phyloP scores from a whole-genome alignment of 1,140 invertebrate species.

The Pygmarrhopalites habei region DNA sequence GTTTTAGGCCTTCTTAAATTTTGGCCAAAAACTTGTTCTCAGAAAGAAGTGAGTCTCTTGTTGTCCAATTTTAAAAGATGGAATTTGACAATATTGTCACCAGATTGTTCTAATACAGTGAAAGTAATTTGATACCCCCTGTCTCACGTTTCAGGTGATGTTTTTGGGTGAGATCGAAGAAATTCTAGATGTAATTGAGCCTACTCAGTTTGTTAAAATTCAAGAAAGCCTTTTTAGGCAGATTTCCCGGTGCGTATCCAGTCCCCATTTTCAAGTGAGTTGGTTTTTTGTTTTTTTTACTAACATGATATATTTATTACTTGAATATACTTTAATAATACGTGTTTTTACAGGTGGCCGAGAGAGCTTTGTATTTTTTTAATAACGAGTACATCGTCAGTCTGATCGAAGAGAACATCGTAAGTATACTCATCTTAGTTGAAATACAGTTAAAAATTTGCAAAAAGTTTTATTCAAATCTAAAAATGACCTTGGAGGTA shows the following conservation, averaged over 20 bases:
- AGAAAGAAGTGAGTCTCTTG: slow-evolving; percentile 69
- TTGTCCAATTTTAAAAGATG: too few relatives aligned
- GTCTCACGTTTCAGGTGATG: slow-evolving; percentile 64
- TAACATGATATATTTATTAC: too few relatives aligned
- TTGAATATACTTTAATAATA: too few relatives aligned
- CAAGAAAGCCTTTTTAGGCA: slow-evolving; percentile 94
- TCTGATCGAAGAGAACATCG: slow-evolving; percentile 85
- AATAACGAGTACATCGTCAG: slow-evolving; percentile 96
- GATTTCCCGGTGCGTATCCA: slow-evolving; percentile 95
- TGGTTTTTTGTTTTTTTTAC: background rate
- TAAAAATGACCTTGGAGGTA: too few relatives aligned
- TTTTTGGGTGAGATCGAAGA: slow-evolving; percentile 96
- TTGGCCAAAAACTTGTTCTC: slow-evolving; percentile 98
- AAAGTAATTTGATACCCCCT: too few relatives aligned
- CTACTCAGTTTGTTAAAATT: slow-evolving; percentile 95
- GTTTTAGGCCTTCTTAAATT: slow-evolving; percentile 93
- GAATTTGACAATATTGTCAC: background rate
- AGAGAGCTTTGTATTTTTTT: slow-evolving; percentile 89
- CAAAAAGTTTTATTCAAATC: background rate
- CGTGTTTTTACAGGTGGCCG: slow-evolving; percentile 80
- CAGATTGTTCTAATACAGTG: too few relatives aligned
- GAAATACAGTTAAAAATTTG: slow-evolving; percentile 56
- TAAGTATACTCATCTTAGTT: too few relatives aligned
- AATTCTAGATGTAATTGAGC: slow-evolving; percentile 97
- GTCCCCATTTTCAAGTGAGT: slow-evolving; percentile 83